These are phyloP conservation scores for Amorpha juglandis DNA, from an alignment of 2,888 invertebrate species.

Conservation along the genomic window DNA sequence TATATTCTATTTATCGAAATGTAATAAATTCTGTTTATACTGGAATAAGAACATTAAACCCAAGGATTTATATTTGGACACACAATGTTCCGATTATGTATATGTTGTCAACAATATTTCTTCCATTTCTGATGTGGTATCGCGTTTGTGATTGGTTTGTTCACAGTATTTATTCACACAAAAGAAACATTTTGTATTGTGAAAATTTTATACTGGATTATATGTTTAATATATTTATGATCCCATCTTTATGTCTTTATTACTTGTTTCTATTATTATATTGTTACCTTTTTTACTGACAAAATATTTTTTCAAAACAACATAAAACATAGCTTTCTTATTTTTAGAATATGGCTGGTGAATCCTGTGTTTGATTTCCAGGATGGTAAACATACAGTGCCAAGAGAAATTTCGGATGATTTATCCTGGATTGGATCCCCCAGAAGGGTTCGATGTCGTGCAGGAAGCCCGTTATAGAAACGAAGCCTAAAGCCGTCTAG, in stretches of 20 bases:
- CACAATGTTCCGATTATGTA: slow-evolving; percentile 33
- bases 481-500: no score
- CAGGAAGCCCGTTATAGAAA: no score
- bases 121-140: background rate
- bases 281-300: no score
- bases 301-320: no score
- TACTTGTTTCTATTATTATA: no score
- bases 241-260: background rate
- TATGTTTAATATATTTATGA: slow-evolving; percentile 2
- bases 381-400: no score
- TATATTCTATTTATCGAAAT: slow-evolving; percentile 68
- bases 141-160: slow-evolving; percentile 1
- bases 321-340: no score
- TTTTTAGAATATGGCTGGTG: no score
- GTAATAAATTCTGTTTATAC: slow-evolving; percentile 70
- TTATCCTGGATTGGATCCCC: no score
- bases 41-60: slow-evolving; percentile 50
- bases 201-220: background rate
- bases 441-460: no score
- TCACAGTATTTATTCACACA: slow-evolving; percentile 17
- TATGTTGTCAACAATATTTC: slow-evolving; percentile 22
- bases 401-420: no score
- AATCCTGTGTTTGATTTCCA: no score
- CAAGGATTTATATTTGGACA: slow-evolving; percentile 47
- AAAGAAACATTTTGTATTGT: slow-evolving; percentile 8